Percentiles rank a stretch among this genome's conserved stretches.
Conservation (phyloP, 64 coral and sea anemone species). For the Stichodactyla helianthus region DNA sequence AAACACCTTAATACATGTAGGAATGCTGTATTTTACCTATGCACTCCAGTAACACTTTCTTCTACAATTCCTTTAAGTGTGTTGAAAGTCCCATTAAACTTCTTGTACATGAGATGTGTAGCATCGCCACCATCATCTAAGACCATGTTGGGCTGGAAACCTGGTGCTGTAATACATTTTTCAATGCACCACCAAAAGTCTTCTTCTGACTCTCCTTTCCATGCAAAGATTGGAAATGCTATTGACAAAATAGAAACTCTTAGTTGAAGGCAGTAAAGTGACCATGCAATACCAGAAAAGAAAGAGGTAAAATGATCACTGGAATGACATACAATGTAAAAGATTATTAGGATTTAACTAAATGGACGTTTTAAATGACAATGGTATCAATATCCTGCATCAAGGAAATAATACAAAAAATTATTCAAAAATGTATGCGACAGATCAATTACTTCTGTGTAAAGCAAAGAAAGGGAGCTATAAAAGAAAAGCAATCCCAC, state of each 20-base stretch:
- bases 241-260: neutral
- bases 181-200: conserved; percentile 99
- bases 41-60: conserved; percentile 99
- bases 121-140: conserved; percentile 98
- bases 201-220: conserved; percentile 98
- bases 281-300: no score
- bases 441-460: no score
- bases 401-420: no score
- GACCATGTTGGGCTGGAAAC: conserved; percentile 95
- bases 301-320: no score
- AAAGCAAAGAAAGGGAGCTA: no score
- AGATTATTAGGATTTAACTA: no score
- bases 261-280: neutral
- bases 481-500: no score
- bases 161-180: conserved; percentile 88
- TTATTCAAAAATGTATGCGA: no score
- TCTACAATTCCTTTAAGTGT: conserved; percentile 95
- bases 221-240: conserved; percentile 98
- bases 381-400: no score
- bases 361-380: no score
- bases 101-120: conserved; percentile 99
- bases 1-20: no score
- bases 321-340: no score
- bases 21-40: conserved; percentile 47
- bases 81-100: conserved; percentile 98